Evolutionary conservation across 2,113 vertebrate genomes (phyloP), one percentile per base, ranked within the genome.

Genomic region (Lipotes vexillifer): DNA sequence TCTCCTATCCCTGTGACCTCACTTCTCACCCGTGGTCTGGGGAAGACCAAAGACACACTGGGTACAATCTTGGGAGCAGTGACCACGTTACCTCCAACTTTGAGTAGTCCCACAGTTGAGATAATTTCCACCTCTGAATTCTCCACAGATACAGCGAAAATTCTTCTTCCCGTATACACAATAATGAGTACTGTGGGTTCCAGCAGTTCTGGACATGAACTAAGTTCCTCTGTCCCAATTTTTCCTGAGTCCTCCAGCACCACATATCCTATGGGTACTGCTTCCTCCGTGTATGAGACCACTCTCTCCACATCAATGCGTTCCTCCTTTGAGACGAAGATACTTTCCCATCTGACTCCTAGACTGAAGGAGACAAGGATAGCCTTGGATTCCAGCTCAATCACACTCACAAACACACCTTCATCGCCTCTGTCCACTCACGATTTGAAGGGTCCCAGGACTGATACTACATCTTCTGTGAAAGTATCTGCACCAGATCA

Each of bases 11-110:
- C 4, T 0, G 10, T 0, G 0, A 66, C 75, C 12, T 88, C 44
- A 7, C 0, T 52, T 31, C 2, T 4, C 3, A 68, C 5, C 9
- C 0, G 25, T 38, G 11, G 1, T 17, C 27, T 3, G 2, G 15
- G 21, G 27, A 33, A 6, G 11, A 52, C 41, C 10, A 23, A 33
- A 15, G 8, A 36, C 3, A 1, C 7, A 8, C 3, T 36, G 8
- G 14, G 2, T 3, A 10, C 25, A 31, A 17, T 14, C 21, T 21
- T 15, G 1, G 15, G 3, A 7, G 7, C 33, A 29, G 33, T 9
- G n/a, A 15, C 68, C 8, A 59, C 3, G 52, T 41, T 23, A 15
- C 21, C 33, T 77, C 6, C 61, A 29, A 36, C 5, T n/a, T 4
- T n/a, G 27, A 84, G 7, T 36, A 41, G 52, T 17, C 33, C 15